Conservation (phyloP, 2,888 invertebrate species). For the Hirtodrosophila duncani region DNA sequence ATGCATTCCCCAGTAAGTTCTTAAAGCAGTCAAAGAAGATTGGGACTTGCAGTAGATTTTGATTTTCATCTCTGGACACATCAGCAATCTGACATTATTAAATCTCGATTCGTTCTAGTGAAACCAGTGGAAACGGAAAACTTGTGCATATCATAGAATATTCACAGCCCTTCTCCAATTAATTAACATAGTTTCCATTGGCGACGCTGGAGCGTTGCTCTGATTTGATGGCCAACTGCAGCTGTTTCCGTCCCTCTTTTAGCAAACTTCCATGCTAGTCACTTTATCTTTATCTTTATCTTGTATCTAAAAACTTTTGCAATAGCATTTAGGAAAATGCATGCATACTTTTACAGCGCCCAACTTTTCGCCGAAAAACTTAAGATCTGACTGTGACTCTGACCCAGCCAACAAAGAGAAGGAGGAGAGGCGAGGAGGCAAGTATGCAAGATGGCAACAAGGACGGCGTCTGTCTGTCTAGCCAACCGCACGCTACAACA, state of each 20-base stretch:
- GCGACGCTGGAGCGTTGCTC: conserved; percentile 27
- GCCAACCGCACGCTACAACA: conserved; percentile 63
- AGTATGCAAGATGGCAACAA: conserved; percentile 19
- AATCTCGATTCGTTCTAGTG: too few relatives aligned
- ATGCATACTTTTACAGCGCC: too few relatives aligned
- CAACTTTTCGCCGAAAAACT: conserved; percentile 52
- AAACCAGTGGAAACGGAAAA: too few relatives aligned
- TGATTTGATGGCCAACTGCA: conserved; percentile 49
- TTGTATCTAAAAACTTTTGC: conserved; percentile 65
- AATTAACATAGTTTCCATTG: conserved; percentile 5
- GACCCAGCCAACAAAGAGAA: too few relatives aligned
- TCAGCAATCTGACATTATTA: too few relatives aligned
- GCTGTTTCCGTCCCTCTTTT: conserved; percentile 12
- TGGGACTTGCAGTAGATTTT: background rate
- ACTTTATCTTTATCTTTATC: conserved; percentile 59
- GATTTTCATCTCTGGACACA: background rate
- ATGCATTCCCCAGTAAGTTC: conserved; percentile 20
- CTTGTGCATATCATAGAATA: too few relatives aligned
- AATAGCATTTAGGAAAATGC: conserved; percentile 55
- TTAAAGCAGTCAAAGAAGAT: conserved; percentile 20
- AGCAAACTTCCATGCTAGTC: conserved; percentile 27
- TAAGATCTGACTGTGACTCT: conserved; percentile 38
- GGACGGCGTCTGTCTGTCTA: conserved; percentile 43
- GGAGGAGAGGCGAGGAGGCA: too few relatives aligned
- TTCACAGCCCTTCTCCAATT: too few relatives aligned